These are phyloP conservation scores for Gobionotothen gibberifrons DNA, from an alignment of 2,797 vertebrate species.

Conservation along the genomic window DNA sequence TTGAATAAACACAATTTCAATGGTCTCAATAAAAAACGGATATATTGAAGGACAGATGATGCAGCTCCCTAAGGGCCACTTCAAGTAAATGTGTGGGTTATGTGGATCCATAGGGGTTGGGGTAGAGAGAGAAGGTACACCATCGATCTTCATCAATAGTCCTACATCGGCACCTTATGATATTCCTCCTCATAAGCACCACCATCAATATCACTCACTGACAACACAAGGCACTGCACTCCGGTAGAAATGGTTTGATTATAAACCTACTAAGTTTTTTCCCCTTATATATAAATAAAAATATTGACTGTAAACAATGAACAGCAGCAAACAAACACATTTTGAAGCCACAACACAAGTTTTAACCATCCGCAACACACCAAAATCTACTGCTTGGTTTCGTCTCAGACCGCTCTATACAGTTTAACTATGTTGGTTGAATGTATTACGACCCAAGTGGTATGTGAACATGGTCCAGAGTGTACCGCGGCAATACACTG, in stretches of 20 bases:
- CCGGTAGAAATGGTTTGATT: slow-evolving; percentile 4
- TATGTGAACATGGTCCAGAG: slow-evolving; percentile 39
- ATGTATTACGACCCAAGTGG: slow-evolving; percentile 10
- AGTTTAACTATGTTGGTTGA: slow-evolving; percentile 22
- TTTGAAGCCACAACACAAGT: slow-evolving; percentile 52
- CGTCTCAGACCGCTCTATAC: slow-evolving; percentile 11
- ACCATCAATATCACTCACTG: background rate
- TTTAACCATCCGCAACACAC: slow-evolving; percentile 24
- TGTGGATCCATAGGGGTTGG: slow-evolving; percentile 5
- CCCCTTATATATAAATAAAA: too few relatives aligned
- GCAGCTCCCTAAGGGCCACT: slow-evolving; percentile 46
- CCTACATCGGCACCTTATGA: slow-evolving; percentile 10
- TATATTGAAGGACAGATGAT: slow-evolving; percentile 61
- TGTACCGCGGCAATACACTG: slow-evolving; percentile 13
- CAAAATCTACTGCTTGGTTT: slow-evolving; percentile 14
- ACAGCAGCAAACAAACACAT: slow-evolving; percentile 53
- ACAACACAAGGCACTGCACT: background rate
- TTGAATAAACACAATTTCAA: slow-evolving; percentile 46
- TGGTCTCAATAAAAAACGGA: slow-evolving; percentile 56
- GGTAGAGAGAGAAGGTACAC: slow-evolving; percentile 8
- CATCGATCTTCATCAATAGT: slow-evolving; percentile 36
- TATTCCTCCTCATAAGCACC: slow-evolving; percentile 9
- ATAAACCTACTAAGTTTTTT: too few relatives aligned
- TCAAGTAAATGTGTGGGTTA: slow-evolving; percentile 31
- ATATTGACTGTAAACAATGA: too few relatives aligned